A percentile compares a stretch with the other conserved stretches of the same genome.
Evolutionary conservation across 2,113 vertebrate genomes (phyloP).

Genomic region (Podiceps cristatus): DNA sequence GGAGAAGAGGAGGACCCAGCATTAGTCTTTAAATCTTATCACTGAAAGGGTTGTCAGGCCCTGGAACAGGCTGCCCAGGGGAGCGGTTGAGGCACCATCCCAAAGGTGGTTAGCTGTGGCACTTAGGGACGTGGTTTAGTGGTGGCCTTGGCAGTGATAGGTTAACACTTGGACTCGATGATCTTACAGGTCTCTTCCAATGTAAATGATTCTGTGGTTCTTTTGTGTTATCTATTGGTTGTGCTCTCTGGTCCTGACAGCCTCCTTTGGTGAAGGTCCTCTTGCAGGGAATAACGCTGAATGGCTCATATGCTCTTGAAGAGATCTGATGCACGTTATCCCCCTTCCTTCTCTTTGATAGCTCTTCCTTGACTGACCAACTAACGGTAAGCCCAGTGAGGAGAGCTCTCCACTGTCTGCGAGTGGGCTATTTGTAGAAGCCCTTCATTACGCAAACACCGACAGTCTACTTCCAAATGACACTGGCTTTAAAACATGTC

Average conservation of each 20-base stretch:
- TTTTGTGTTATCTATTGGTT: not conserved
- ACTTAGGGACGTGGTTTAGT: too few species aligned
- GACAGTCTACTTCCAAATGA: not conserved
- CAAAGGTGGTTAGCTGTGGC: too few species aligned
- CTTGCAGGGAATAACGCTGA: not conserved
- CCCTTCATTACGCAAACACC: not conserved
- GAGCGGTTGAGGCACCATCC: too few species aligned
- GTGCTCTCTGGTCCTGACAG: not conserved
- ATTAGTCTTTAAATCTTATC: not conserved
- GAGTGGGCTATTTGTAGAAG: not conserved
- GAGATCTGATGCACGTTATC: accelerated
- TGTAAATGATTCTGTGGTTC: not conserved
- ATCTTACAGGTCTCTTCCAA: too few species aligned
- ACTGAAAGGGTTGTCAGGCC: too few species aligned
- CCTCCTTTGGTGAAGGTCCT: not conserved
- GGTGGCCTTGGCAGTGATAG: too few species aligned
- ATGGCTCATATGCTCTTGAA: accelerated
- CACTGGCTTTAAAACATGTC: not conserved
- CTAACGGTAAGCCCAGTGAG: not conserved
- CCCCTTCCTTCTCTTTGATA: accelerated
- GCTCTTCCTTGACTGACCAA: not conserved
- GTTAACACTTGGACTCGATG: too few species aligned
- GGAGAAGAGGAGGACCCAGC: not conserved
- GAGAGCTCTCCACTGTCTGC: not conserved
- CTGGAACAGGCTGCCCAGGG: too few species aligned